Base-by-base conservation (phyloP, 2,113 vertebrate genomes). In the Pseudolaguvia tuberculata region DNA sequence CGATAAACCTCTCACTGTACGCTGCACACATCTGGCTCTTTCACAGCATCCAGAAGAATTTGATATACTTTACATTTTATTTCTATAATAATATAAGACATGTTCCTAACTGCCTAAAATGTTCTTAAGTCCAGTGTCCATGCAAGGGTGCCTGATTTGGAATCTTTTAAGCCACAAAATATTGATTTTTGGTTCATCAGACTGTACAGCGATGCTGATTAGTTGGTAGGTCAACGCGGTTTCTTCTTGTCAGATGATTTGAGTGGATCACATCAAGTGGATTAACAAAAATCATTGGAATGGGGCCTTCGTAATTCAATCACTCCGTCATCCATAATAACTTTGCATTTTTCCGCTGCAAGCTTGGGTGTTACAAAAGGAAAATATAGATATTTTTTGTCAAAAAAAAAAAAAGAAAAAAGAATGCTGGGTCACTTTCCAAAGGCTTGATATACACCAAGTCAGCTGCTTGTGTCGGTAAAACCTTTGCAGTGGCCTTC, bases 1-100 rank as follows among this genome's bases (percentile, higher is more conserved):
- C 88, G 84, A 87, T 87, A 85, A 35, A 79, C 67, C 67, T 39
- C 81, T 86, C 79, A 80, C 87, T 86, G 85, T 83, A 79, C 83
- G 23, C 63, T 29, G 63, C 81, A 65, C 84, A 75, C 83, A 75
- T 35, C 51, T 53, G 78, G 50, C 47, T 72, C 4, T 45, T 52
- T 45, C 23, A 42, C 53, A 71, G 0, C 35, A 66, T 27, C 63
- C 27, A 29, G 15, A 29, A 12, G 45, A 67, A 50, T 67, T 20
- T 50, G 5, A 18, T 67, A n/a, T n/a, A n/a, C n/a, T n/a, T n/a
- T n/a, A n/a, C n/a, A n/a, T n/a, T n/a, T n/a, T n/a, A n/a, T n/a
- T n/a, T n/a, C n/a, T n/a, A n/a, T n/a, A n/a, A n/a, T n/a, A n/a
- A n/a, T n/a, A n/a, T n/a, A n/a, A n/a, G n/a, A n/a, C n/a, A n/a